Conservation (phyloP, 2,797 vertebrate species). For the Brachyrhaphis roseni region DNA sequence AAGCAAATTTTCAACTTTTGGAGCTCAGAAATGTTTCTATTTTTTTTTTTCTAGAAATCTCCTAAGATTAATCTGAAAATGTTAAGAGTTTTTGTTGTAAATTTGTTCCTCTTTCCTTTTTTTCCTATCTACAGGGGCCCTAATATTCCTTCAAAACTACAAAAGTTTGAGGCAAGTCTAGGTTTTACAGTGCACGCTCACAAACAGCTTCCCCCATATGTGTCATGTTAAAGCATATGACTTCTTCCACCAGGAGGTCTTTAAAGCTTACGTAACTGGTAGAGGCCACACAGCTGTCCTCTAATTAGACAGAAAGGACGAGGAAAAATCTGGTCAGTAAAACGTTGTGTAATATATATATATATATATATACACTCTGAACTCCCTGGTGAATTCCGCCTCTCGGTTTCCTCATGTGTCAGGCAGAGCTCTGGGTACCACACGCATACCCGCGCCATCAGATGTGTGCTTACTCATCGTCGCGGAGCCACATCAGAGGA, state of each 20-base stretch:
- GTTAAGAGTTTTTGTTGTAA: too few species aligned
- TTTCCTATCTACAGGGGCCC: too few species aligned
- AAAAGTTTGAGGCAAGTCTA: too few species aligned
- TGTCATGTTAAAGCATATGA: slow-evolving; percentile 44
- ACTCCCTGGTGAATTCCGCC: slow-evolving; percentile 43
- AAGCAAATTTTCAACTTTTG: too few species aligned
- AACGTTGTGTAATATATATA: slow-evolving; percentile 62
- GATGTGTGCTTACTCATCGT: slow-evolving; percentile 73
- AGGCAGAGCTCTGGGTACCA: slow-evolving; percentile 65
- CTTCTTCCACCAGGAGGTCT: slow-evolving; percentile 57
- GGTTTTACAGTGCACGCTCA: slow-evolving; percentile 11
- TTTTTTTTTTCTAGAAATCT: too few species aligned
- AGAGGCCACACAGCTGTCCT: slow-evolving; percentile 61
- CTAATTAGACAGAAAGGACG: slow-evolving; percentile 58
- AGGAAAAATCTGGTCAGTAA: slow-evolving; percentile 56
- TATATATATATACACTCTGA: slow-evolving; percentile 42
- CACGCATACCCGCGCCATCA: slow-evolving; percentile 63
- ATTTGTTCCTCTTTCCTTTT: too few species aligned
- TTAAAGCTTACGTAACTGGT: slow-evolving; percentile 61
- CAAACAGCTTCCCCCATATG: slow-evolving; percentile 49
- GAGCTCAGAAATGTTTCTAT: too few species aligned
- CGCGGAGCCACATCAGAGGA: slow-evolving; percentile 69
- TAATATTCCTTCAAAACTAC: too few species aligned
- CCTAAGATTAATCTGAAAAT: too few species aligned
- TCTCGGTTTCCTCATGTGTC: slow-evolving; percentile 62